Evolutionary conservation across 2,113 vertebrate genomes (phyloP).

Genomic region (Aleadryas rufinucha): DNA sequence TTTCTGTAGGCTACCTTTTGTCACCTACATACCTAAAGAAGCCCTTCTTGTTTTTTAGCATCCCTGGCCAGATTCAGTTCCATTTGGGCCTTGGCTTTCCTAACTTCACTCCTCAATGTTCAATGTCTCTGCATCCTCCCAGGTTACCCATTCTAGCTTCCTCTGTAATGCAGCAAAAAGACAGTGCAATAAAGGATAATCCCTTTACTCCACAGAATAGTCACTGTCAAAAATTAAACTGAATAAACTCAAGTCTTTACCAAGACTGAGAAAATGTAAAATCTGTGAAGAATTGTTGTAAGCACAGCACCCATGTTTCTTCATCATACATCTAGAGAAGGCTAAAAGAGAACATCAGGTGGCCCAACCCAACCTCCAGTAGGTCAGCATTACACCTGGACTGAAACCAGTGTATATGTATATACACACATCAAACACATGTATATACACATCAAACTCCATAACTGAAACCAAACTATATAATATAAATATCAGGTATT

Average conservation of each 20-base stretch:
- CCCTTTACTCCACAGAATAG: background rate
- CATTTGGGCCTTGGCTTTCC: background rate
- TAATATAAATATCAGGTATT: slow-evolving; percentile 43
- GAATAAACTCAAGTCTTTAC: background rate
- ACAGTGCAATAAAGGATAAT: background rate
- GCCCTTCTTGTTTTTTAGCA: background rate
- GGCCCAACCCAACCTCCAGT: background rate
- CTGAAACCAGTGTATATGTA: slow-evolving; percentile 44
- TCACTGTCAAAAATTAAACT: background rate
- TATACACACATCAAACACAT: slow-evolving; percentile 56
- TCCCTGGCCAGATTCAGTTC: background rate
- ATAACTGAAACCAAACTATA: slow-evolving; percentile 19
- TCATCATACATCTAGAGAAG: background rate
- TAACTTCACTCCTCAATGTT: background rate
- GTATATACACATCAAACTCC: slow-evolving; percentile 37
- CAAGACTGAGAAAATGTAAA: background rate
- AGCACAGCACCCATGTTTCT: background rate
- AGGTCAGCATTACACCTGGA: slow-evolving; percentile 41
- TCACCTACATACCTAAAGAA: background rate
- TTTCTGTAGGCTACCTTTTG: background rate
- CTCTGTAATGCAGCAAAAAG: background rate
- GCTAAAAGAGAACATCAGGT: background rate
- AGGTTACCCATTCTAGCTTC: background rate
- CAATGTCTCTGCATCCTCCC: background rate
- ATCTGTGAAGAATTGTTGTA: background rate